Evolutionary conservation across 2,797 vertebrate genomes (phyloP), one percentile per base, ranked within the genome.

Genomic region (Channallabes apus): DNA sequence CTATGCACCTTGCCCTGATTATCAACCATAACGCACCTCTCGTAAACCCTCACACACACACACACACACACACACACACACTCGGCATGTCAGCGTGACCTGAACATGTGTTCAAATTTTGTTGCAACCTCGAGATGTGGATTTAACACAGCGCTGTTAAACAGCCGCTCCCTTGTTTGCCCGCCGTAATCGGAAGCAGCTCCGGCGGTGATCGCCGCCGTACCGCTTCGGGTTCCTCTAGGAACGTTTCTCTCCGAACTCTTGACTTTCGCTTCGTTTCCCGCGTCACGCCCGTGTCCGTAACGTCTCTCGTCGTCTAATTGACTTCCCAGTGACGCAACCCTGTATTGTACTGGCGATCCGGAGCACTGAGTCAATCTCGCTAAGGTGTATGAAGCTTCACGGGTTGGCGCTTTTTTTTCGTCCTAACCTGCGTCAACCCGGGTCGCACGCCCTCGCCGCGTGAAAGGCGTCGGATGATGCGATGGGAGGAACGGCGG

Each of bases 1-100:
- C 86, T 80, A 3, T 79, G 32, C 56, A 91, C 91, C 88, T 92
- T 93, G 91, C 88, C 87, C 90, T 89, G 89, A 88, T 72, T 58
- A 64, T 84, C 51, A 62, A 75, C 86, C 83, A 80, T 41, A 41
- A 41, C 7, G 73, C 17, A 68, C 69, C 79, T 84, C 82, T 85
- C 80, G 67, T 86, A 86, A 89, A 88, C 41, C 67, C 75, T n/a
- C 75, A 24, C 73, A 32, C 73, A 32, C 51, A 76, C n/a, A 76
- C 51, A 56, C 41, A n/a, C 41, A n/a, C 71, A 51, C 68, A 73
- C 71, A 72, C 69, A 72, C 38, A 72, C 69, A 69, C 68, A 71
- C 4, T 58, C 35, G 15, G 17, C 62, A 59, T 32, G 29, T 68
- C 73, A 82, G 15, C 29, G 15, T 73, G 81, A 59, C 68, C 46